A percentile compares a stretch with the other conserved stretches of the same genome.
phyloP scores from a whole-genome alignment of 92 coral and sea anemone species.

The Micromussa lordhowensis region DNA sequence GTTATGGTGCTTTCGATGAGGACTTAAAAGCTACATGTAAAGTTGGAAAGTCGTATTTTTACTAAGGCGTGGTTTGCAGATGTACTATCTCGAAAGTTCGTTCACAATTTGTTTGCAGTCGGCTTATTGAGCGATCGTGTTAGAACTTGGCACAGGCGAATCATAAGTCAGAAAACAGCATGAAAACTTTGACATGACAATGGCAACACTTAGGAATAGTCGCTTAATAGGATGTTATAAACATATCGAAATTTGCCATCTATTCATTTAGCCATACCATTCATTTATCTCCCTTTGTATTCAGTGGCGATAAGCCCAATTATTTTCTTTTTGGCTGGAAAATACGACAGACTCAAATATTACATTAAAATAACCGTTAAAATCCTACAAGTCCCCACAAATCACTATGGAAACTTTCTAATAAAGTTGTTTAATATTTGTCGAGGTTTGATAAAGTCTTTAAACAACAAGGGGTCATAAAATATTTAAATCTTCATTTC shows the following conservation, averaged over 20 bases:
- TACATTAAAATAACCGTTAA: background rate
- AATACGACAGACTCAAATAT: background rate
- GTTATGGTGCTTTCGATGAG: background rate
- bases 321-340: background rate
- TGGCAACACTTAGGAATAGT: background rate
- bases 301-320: background rate
- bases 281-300: background rate
- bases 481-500: background rate
- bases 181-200: background rate
- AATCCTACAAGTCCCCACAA: background rate
- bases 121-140: background rate
- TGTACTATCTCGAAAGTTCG: constrained; percentile 21
- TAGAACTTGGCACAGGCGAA: background rate
- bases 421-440: no score
- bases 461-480: background rate
- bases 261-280: background rate
- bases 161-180: background rate
- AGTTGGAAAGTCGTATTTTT: background rate
- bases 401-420: background rate
- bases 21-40: background rate
- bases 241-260: background rate
- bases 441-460: background rate
- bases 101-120: background rate
- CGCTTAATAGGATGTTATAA: constrained; percentile 1
- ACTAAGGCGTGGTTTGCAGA: constrained; percentile 16